Conservation (phyloP, 1,140 invertebrate species). For the Asbolus verrucosus region DNA sequence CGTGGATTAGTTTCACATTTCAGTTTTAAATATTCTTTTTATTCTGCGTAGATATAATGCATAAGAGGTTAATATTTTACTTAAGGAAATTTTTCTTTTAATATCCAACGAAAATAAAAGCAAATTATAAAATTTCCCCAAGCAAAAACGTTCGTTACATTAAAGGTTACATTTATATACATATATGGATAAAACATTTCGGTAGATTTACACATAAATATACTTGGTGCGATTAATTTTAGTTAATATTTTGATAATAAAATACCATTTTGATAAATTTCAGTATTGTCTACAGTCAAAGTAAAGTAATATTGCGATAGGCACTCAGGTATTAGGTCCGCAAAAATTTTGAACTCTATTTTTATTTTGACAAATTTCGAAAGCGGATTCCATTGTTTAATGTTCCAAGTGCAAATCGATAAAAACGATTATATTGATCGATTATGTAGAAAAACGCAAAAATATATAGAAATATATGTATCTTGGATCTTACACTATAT, state of each 20-base stretch:
- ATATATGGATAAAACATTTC: slow-evolving; percentile 33
- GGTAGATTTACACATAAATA: slow-evolving; percentile 32
- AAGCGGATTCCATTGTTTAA: slow-evolving; percentile 40
- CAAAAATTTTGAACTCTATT: slow-evolving; percentile 42
- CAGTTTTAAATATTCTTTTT: neutral
- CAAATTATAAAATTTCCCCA: neutral
- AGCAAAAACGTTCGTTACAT: slow-evolving; percentile 1
- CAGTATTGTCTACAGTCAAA: slow-evolving; percentile 50
- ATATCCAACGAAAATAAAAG: too few relatives aligned
- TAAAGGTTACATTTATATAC: slow-evolving; percentile 26
- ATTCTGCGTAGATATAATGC: slow-evolving; percentile 5
- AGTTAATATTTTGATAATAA: slow-evolving; percentile 35
- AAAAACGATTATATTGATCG: too few relatives aligned
- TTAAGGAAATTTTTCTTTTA: slow-evolving; percentile 9
- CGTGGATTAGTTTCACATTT: slow-evolving; percentile 9
- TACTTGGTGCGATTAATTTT: slow-evolving; percentile 40
- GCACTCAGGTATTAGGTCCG: slow-evolving; percentile 55
- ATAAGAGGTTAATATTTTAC: slow-evolving; percentile 1
- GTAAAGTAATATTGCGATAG: slow-evolving; percentile 47
- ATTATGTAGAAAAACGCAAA: too few relatives aligned
- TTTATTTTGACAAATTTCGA: slow-evolving; percentile 3
- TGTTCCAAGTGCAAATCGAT: slow-evolving; percentile 42
- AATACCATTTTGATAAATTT: slow-evolving; percentile 50
- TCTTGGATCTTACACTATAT: slow-evolving; percentile 36
- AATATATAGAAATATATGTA: slow-evolving; percentile 29